Percentiles rank a stretch among this genome's conserved stretches.
Conservation (phyloP, 64 coral and sea anemone species). For the Exaiptasia diaphana region DNA sequence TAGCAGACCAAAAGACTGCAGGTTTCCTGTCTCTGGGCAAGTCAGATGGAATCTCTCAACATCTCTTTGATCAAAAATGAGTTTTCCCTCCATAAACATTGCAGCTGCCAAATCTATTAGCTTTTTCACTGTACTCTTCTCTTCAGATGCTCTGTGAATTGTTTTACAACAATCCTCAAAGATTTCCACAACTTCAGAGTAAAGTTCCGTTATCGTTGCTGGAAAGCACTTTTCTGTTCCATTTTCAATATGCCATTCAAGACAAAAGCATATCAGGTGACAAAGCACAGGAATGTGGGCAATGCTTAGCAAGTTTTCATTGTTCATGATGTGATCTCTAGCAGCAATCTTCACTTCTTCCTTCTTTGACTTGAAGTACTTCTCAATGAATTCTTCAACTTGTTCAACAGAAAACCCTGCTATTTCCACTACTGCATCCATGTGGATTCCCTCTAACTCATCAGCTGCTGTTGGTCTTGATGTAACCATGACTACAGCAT, state of each 20-base stretch:
- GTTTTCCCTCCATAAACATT: slow-evolving; percentile 1
- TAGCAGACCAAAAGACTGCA: slow-evolving; percentile 5
- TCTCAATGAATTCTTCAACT: slow-evolving; percentile 4
- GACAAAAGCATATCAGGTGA: neutral
- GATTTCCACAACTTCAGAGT: neutral
- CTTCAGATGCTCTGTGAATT: neutral
- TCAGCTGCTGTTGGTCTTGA: slow-evolving; percentile 14
- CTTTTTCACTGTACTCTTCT: neutral
- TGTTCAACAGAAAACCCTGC: slow-evolving; percentile 19
- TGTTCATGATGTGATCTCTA: neutral
- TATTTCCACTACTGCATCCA: slow-evolving; percentile 13
- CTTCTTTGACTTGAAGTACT: slow-evolving; percentile 5
- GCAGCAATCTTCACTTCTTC: neutral
- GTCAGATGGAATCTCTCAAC: neutral
- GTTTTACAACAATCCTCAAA: neutral
- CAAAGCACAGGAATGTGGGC: slow-evolving; percentile 22
- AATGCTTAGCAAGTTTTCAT: slow-evolving; percentile 13
- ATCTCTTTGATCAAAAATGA: slow-evolving; percentile 4
- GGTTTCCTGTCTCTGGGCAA: neutral
- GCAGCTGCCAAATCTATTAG: slow-evolving; percentile 6
- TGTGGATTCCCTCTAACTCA: neutral
- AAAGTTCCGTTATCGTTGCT: neutral
- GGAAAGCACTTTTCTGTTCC: neutral
- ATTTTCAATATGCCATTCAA: slow-evolving; percentile 4
- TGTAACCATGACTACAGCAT: neutral